phyloP scores from a whole-genome alignment of 2,888 invertebrate species.

The Ichneumon xanthorius region DNA sequence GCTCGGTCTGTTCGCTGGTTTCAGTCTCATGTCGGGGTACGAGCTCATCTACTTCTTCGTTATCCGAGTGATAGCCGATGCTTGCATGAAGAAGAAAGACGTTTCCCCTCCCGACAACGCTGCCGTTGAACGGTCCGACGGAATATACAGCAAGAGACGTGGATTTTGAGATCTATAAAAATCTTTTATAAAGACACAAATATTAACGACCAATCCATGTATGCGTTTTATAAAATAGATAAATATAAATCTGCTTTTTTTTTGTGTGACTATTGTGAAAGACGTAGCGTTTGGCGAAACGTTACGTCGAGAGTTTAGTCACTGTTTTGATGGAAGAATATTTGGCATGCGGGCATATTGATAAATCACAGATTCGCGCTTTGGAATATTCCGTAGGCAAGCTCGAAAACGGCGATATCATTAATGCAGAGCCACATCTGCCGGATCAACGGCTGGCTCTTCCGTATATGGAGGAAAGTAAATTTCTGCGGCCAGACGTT shows the following conservation, averaged over 20 bases:
- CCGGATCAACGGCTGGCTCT: neutral
- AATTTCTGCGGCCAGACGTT: conserved; percentile 25
- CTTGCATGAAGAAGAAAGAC: conserved; percentile 54
- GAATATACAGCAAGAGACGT: conserved; percentile 22
- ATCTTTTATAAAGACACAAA: conserved; percentile 19
- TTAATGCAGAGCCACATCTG: neutral
- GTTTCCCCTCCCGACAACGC: conserved; percentile 17
- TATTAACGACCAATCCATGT: neutral
- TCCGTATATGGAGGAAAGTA: conserved; percentile 51
- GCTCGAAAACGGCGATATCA: conserved; percentile 10
- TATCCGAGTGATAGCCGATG: conserved; percentile 84
- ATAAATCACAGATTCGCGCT: conserved; percentile 37
- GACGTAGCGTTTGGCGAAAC: neutral
- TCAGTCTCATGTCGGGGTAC: conserved; percentile 89
- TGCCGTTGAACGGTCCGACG: conserved; percentile 16
- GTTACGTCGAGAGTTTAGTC: neutral
- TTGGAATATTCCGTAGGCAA: neutral
- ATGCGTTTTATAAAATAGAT: conserved; percentile 9
- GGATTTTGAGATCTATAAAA: conserved; percentile 45
- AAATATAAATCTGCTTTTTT: conserved; percentile 10
- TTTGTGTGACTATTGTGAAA: neutral
- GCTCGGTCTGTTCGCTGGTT: conserved; percentile 89
- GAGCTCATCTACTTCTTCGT: conserved; percentile 89
- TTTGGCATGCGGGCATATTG: neutral
- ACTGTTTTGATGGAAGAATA: conserved; percentile 4